Evolutionary conservation across 2,113 vertebrate genomes (phyloP).

Genomic region (Peromyscus maniculatus): DNA sequence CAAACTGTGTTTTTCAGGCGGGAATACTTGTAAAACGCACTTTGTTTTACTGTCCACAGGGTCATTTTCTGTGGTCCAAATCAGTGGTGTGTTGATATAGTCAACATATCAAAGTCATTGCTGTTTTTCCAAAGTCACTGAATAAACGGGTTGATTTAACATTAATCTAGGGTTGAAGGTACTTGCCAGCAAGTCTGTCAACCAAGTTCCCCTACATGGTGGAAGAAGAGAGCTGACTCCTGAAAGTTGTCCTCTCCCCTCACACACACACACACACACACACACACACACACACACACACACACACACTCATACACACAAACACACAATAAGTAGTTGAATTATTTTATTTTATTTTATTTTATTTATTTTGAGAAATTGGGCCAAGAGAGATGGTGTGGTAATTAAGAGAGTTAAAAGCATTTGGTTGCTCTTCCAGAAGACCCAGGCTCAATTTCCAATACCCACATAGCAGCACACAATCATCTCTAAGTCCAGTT

Average conservation of each 20-base stretch:
- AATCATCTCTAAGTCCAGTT: background rate
- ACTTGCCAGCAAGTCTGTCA: background rate
- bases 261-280: background rate
- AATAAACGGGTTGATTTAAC: conserved; percentile 24
- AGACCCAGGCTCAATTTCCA: background rate
- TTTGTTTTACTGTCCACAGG: background rate
- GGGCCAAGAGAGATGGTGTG: no score
- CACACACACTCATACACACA: background rate
- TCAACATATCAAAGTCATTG: background rate
- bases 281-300: no score
- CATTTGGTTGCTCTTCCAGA: background rate
- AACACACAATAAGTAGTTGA: background rate
- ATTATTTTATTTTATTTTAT: no score
- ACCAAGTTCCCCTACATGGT: no score
- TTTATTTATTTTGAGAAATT: background rate
- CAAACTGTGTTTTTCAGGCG: background rate
- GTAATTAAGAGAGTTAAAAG: background rate
- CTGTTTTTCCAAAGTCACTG: background rate
- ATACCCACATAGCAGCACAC: background rate
- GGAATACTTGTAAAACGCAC: background rate
- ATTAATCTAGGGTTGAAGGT: conserved; percentile 1
- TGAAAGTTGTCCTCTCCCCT: background rate
- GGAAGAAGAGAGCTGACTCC: background rate
- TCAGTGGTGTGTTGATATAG: background rate
- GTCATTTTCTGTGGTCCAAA: background rate